Conservation (phyloP, 2,888 invertebrate species). For the Halictus quadricinctus region DNA sequence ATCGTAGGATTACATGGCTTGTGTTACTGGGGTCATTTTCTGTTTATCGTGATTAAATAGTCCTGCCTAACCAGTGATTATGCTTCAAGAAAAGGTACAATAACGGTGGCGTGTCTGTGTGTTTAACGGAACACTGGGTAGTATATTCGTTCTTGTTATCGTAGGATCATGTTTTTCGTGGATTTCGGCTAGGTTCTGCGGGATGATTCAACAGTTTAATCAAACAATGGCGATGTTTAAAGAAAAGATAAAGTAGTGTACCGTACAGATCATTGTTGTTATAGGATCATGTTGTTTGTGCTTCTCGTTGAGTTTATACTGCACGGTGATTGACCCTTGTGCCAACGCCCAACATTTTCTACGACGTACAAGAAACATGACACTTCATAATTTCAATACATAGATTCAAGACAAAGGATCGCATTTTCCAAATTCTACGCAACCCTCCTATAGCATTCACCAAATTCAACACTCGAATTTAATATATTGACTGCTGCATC, state of each 20-base stretch:
- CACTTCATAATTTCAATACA: background rate
- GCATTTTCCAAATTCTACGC: too few relatives aligned
- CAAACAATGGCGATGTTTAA: background rate
- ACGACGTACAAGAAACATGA: background rate
- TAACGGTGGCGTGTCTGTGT: too few relatives aligned
- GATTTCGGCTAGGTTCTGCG: background rate
- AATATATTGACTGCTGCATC: too few relatives aligned
- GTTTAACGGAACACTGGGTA: too few relatives aligned
- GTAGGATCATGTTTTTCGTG: background rate
- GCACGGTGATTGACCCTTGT: background rate
- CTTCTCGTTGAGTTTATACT: background rate
- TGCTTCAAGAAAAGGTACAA: background rate
- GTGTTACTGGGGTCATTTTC: background rate
- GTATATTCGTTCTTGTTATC: background rate
- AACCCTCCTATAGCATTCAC: too few relatives aligned
- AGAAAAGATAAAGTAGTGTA: background rate
- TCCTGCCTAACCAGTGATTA: background rate
- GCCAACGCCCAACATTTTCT: background rate
- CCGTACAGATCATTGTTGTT: background rate
- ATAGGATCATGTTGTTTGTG: background rate
- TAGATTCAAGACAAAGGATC: too few relatives aligned
- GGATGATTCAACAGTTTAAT: background rate
- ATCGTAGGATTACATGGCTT: background rate
- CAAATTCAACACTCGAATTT: too few relatives aligned
- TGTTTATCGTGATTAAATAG: background rate